Evolutionary conservation across 2,797 vertebrate genomes (phyloP).

Genomic region (Eurystomus glaucurus): DNA sequence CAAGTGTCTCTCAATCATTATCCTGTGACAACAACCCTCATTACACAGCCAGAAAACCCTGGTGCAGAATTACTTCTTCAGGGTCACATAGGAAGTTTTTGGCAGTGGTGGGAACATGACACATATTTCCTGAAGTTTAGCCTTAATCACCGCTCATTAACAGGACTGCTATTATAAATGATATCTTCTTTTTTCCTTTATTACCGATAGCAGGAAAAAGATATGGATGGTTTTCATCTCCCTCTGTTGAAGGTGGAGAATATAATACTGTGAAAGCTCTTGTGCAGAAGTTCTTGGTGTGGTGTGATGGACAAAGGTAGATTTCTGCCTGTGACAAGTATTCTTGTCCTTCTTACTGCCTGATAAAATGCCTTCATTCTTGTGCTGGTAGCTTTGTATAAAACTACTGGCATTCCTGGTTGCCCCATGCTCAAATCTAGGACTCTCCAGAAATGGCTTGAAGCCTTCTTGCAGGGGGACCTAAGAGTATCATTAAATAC

Average conservation of each 20-base stretch:
- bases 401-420: background rate
- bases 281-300: background rate
- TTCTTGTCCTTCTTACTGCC: background rate
- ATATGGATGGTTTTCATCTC: background rate
- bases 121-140: constrained; percentile 10
- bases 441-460: background rate
- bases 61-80: constrained; percentile 9
- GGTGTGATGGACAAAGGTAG: background rate
- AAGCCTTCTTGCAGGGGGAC: background rate
- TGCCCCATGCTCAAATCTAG: background rate
- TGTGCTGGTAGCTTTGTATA: background rate
- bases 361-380: background rate
- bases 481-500: background rate
- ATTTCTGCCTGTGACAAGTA: background rate
- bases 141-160: constrained; percentile 33
- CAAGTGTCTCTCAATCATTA: constrained; percentile 16
- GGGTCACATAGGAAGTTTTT: constrained; percentile 6
- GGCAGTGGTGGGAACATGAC: background rate
- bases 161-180: background rate
- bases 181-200: background rate
- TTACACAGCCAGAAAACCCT: constrained; percentile 3
- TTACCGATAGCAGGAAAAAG: background rate
- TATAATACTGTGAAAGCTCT: background rate
- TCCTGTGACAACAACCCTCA: background rate
- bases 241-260: background rate